phyloP scores from a whole-genome alignment of 2,888 invertebrate species.

The Eretmocerus hayati region DNA sequence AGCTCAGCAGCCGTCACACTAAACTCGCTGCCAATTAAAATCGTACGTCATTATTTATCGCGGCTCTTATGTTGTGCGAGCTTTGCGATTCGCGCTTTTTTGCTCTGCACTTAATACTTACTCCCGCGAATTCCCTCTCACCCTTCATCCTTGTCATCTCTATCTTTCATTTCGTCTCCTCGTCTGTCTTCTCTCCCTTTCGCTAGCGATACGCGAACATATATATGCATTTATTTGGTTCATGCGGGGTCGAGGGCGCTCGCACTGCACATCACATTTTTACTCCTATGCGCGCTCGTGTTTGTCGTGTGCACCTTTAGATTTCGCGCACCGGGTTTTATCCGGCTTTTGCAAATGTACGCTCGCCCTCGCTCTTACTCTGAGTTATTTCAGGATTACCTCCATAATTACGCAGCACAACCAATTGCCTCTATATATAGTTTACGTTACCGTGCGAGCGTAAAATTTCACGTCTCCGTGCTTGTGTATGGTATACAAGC shows the following conservation, averaged over 20 bases:
- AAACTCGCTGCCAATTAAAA: conserved; percentile 35
- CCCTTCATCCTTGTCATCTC: background rate
- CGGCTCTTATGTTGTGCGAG: conserved; percentile 25
- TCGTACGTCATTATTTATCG: conserved; percentile 36
- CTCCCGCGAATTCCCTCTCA: background rate
- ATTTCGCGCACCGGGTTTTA: background rate
- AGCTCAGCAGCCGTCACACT: background rate
- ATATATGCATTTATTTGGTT: no score
- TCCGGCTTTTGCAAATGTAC: background rate
- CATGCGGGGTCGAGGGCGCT: conserved; percentile 13
- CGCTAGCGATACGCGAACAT: no score
- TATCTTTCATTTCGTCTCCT: background rate
- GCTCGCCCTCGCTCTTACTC: no score
- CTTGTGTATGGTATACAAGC: background rate
- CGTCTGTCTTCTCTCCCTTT: no score
- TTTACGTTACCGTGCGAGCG: background rate
- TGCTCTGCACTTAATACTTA: background rate
- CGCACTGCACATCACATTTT: conserved; percentile 10
- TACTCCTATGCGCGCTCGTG: background rate
- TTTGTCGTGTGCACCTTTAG: background rate
- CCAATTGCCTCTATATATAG: no score
- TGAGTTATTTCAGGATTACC: no score
- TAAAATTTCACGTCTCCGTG: background rate
- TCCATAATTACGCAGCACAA: no score
- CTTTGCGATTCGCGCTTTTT: conserved; percentile 5